phyloP scores from a whole-genome alignment of 2,797 vertebrate genomes.

The Staurois parvus region DNA sequence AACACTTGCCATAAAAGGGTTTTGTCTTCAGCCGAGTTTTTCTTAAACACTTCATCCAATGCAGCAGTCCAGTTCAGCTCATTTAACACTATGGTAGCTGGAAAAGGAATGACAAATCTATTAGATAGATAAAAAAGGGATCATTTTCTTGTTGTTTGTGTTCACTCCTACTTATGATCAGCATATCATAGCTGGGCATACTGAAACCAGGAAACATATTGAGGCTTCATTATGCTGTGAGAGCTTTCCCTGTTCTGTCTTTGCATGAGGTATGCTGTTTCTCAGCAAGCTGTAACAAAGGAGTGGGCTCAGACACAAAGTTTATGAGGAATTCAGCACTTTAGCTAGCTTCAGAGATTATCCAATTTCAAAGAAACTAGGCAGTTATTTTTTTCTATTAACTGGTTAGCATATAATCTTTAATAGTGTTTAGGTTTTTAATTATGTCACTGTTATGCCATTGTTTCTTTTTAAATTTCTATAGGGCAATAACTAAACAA shows the following conservation, averaged over 20 bases:
- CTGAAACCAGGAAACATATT: background rate
- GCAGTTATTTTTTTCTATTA: background rate
- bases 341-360: too few relatives aligned
- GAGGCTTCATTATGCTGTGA: background rate
- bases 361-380: background rate
- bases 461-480: background rate
- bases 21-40: constrained; percentile 90
- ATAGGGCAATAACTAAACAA: background rate
- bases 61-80: constrained; percentile 95
- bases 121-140: background rate
- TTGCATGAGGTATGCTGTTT: background rate
- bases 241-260: background rate
- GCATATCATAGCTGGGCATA: background rate
- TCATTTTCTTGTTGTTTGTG: background rate
- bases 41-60: constrained; percentile 88
- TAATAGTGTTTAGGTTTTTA: background rate
- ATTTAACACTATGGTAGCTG: constrained; percentile 93
- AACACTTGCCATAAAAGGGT: constrained; percentile 95
- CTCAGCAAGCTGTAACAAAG: too few relatives aligned
- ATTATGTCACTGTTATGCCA: background rate
- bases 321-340: background rate
- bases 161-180: background rate
- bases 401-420: background rate
- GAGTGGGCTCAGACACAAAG: background rate
- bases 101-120: background rate